phyloP scores from a whole-genome alignment of 1,140 invertebrate species.

The Lerema accius region DNA sequence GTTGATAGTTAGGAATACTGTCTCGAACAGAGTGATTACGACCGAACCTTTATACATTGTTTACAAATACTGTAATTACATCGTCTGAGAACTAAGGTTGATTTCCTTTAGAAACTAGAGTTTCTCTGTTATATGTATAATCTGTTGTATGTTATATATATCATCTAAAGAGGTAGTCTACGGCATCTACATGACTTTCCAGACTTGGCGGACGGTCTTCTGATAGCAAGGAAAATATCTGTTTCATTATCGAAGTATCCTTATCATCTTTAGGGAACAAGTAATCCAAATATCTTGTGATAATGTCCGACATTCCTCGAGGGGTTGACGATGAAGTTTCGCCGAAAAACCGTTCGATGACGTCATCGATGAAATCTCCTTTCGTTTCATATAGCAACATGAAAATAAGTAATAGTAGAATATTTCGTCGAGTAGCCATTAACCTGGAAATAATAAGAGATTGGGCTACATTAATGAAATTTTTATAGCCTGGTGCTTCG shows the following conservation, averaged over 20 bases:
- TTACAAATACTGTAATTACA: conserved; percentile 22
- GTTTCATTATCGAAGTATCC: conserved; percentile 59
- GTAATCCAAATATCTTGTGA: conserved; percentile 57
- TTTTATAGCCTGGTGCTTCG: too few relatives aligned
- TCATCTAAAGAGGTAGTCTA: conserved; percentile 44
- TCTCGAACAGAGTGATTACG: not conserved
- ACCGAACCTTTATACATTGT: not conserved
- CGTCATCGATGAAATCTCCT: conserved; percentile 34
- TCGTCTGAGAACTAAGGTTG: not conserved
- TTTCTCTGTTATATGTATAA: conserved; percentile 17
- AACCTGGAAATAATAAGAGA: conserved; percentile 35
- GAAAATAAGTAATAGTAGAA: conserved; percentile 26
- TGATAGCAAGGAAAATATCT: conserved; percentile 55
- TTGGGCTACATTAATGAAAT: too few relatives aligned
- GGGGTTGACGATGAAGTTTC: conserved; percentile 18
- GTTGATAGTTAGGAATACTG: not conserved
- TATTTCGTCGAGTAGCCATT: conserved; percentile 33
- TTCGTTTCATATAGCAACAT: conserved; percentile 17
- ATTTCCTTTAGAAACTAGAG: conserved; percentile 36
- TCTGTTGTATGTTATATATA: too few relatives aligned
- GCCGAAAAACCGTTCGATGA: conserved; percentile 32
- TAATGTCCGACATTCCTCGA: conserved; percentile 53
- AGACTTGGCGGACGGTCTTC: conserved; percentile 48
- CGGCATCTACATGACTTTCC: conserved; percentile 42
- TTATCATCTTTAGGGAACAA: conserved; percentile 64